These are phyloP conservation scores for Cossypha dichroa DNA, from an alignment of 2,797 vertebrate species.

Conservation along the genomic window DNA sequence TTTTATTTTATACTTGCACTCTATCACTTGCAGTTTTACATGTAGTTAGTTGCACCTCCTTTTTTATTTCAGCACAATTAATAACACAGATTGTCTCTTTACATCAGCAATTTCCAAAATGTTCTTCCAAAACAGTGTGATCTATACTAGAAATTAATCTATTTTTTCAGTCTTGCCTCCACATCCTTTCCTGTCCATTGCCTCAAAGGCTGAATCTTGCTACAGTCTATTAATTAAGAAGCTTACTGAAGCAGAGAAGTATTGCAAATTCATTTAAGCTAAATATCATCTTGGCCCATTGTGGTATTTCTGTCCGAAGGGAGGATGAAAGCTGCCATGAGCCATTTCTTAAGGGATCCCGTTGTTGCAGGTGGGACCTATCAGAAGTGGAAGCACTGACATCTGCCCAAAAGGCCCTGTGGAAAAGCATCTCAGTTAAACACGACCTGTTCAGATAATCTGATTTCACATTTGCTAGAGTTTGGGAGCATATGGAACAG, in stretches of 20 bases:
- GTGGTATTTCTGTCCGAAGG: neutral
- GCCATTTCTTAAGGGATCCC: neutral
- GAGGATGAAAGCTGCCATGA: neutral
- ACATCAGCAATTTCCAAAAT: neutral
- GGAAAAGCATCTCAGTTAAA: neutral
- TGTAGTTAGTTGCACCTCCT: neutral
- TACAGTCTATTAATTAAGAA: neutral
- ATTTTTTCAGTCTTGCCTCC: neutral
- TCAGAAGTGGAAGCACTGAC: neutral
- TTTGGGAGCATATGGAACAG: neutral
- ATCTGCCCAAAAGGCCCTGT: neutral
- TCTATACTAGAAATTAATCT: neutral
- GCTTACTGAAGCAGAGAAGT: neutral
- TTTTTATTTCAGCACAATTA: neutral
- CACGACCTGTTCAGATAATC: neutral
- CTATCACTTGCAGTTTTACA: neutral
- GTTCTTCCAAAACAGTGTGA: neutral
- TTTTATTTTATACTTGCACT: neutral
- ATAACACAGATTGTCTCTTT: neutral
- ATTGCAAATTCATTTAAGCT: neutral
- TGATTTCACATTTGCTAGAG: neutral
- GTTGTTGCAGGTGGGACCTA: neutral
- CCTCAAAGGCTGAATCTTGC: neutral
- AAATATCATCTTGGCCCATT: neutral
- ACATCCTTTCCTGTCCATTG: neutral